Evolutionary conservation across 2,888 invertebrate species (phyloP).

Genomic region (Deilephila porcellus): DNA sequence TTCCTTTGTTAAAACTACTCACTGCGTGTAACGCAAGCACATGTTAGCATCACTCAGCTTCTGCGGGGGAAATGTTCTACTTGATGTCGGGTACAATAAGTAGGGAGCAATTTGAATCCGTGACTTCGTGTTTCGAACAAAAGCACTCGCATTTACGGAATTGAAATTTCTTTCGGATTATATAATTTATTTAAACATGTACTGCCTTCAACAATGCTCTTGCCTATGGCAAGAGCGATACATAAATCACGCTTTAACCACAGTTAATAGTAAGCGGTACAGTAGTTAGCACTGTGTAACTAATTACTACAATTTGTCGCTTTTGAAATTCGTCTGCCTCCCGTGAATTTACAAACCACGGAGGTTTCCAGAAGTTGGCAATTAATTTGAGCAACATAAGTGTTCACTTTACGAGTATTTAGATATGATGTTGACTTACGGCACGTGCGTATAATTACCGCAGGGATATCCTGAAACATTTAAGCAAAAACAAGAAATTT

Average conservation of each 20-base stretch:
- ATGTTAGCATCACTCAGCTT: constrained; percentile 32
- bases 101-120: constrained; percentile 21
- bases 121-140: constrained; percentile 23
- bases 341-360: constrained; percentile 51
- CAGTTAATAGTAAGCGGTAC: constrained; percentile 18
- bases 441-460: too few relatives aligned
- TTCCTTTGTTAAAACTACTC: constrained; percentile 80
- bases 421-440: constrained; percentile 3
- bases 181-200: constrained; percentile 9
- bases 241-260: constrained; percentile 17
- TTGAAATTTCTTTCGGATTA: constrained; percentile 11
- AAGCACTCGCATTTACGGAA: constrained; percentile 19
- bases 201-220: not conserved
- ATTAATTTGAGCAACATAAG: constrained; percentile 52
- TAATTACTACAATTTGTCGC: constrained; percentile 43
- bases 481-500: too few relatives aligned
- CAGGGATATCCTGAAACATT: too few relatives aligned
- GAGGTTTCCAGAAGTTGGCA: constrained; percentile 57
- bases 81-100: constrained; percentile 24
- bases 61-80: constrained; percentile 28
- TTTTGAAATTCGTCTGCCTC: constrained; percentile 46
- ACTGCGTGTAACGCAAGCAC: constrained; percentile 63
- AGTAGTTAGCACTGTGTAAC: constrained; percentile 28
- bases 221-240: constrained; percentile 18
- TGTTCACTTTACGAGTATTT: not conserved